A percentile compares a stretch with the other conserved stretches of the same genome.
Conservation (phyloP, 1,140 invertebrate genomes). For the Temnothorax curvispinosus region DNA sequence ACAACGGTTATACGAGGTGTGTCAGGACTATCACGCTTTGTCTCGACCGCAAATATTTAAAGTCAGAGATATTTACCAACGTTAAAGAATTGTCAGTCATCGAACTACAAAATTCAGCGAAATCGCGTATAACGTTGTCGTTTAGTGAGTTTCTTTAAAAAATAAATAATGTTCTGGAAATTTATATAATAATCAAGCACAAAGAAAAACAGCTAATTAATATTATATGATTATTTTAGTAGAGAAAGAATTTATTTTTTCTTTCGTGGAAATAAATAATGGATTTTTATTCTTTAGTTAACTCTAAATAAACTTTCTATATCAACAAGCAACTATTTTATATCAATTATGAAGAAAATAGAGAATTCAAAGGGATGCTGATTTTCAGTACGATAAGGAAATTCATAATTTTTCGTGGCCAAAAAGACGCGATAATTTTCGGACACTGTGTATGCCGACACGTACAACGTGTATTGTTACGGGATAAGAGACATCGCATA, state of each 20-base stretch:
- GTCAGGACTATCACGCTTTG: background rate
- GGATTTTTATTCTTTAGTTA: background rate
- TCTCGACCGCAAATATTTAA: background rate
- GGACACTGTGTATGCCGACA: conserved; percentile 58
- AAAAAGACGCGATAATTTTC: background rate
- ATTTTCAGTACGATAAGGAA: background rate
- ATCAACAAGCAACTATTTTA: background rate
- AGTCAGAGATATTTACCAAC: background rate
- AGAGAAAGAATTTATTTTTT: background rate
- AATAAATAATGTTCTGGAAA: background rate
- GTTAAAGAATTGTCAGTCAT: background rate
- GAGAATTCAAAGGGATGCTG: background rate
- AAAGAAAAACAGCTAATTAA: background rate
- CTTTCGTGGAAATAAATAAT: background rate
- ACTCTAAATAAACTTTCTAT: background rate
- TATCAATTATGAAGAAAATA: background rate
- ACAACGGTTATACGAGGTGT: conserved; percentile 57
- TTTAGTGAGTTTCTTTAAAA: background rate
- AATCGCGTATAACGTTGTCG: background rate
- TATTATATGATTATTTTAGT: background rate
- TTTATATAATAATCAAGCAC: background rate
- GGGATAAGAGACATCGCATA: conserved; percentile 80
- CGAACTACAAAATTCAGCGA: background rate
- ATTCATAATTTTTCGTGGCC: background rate
- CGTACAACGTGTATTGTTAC: conserved; percentile 70